phyloP scores from a whole-genome alignment of 1,140 invertebrate species.

The Dendrolimus punctatus region DNA sequence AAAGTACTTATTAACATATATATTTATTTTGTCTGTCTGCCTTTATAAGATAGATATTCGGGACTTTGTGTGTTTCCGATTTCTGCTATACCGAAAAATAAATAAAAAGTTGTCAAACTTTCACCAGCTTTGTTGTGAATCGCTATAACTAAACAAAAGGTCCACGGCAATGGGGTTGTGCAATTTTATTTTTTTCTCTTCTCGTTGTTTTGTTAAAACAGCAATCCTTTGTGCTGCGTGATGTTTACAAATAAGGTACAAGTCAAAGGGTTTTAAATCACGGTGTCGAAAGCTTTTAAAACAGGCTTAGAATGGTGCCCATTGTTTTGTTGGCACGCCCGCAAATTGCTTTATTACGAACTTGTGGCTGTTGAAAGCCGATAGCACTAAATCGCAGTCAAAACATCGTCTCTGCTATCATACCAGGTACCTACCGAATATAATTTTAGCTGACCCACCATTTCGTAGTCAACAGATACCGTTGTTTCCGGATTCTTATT shows the following conservation, averaged over 20 bases:
- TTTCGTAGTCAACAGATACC: too few species aligned
- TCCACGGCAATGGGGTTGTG: slow-evolving; percentile 59
- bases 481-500: too few species aligned
- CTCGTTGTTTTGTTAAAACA: slow-evolving; percentile 25
- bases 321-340: slow-evolving; percentile 64
- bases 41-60: too few species aligned
- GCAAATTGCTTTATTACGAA: slow-evolving; percentile 69
- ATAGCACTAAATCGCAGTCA: slow-evolving; percentile 60
- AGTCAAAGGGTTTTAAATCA: slow-evolving; percentile 71
- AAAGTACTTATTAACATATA: too few species aligned
- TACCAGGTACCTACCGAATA: slow-evolving; percentile 15
- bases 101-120: slow-evolving; percentile 26
- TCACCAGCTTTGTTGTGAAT: slow-evolving; percentile 31
- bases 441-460: too few species aligned
- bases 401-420: slow-evolving; percentile 42
- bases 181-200: slow-evolving; percentile 54
- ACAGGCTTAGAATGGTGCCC: slow-evolving; percentile 60
- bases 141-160: slow-evolving; percentile 45
- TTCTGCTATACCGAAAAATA: neutral
- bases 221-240: slow-evolving; percentile 55
- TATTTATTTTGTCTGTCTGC: too few species aligned
- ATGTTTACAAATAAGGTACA: slow-evolving; percentile 67
- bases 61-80: too few species aligned
- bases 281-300: slow-evolving; percentile 66
- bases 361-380: slow-evolving; percentile 51